Evolutionary conservation across 2,113 vertebrate genomes (phyloP).

Genomic region (Callithrix jacchus): DNA sequence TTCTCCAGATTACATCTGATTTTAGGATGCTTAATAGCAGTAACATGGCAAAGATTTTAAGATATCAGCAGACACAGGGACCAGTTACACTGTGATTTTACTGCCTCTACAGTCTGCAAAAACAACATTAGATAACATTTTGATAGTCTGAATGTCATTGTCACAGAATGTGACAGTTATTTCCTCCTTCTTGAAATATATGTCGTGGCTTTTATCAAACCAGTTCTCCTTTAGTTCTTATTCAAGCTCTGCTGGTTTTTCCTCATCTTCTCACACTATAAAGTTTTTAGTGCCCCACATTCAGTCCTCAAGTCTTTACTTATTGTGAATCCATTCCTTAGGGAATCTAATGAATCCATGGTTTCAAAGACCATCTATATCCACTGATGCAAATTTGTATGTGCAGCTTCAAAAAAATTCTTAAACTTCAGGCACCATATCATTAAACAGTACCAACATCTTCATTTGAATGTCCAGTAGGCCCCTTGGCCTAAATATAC

Average conservation of each 20-base stretch:
- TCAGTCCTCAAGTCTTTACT: neutral
- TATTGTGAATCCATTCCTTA: neutral
- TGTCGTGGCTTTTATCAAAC: neutral
- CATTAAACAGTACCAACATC: neutral
- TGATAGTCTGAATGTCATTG: neutral
- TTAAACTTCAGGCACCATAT: neutral
- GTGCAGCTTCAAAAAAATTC: neutral
- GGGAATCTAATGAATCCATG: neutral
- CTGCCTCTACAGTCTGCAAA: neutral
- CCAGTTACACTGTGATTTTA: neutral
- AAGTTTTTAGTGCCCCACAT: neutral
- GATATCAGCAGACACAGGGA: neutral
- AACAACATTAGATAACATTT: neutral
- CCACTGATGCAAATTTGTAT: neutral
- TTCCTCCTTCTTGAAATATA: slow-evolving; percentile 26
- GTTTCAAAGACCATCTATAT: neutral
- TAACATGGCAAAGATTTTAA: neutral
- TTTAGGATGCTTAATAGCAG: neutral
- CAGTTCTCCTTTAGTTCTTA: neutral
- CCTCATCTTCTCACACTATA: neutral
- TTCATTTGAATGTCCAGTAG: neutral
- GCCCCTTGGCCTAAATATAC: neutral
- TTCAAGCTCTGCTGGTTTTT: slow-evolving; percentile 20
- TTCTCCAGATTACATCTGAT: neutral
- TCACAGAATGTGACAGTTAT: neutral